These are phyloP conservation scores for Drosophila rhopaloa DNA, from an alignment of 1,140 invertebrate species.

Conservation along the genomic window DNA sequence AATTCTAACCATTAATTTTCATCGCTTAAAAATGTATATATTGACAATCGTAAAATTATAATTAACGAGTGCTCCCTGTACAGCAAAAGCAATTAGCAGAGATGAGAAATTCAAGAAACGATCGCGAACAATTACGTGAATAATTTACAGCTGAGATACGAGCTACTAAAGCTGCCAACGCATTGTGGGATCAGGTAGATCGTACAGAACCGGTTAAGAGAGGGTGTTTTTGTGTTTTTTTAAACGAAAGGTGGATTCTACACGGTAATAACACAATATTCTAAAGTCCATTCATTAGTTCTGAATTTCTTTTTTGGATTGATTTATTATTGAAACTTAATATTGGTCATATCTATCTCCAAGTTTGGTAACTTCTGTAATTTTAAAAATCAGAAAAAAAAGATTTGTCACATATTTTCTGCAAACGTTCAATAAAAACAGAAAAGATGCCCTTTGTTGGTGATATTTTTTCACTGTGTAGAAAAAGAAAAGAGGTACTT, in stretches of 20 bases:
- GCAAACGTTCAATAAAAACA: too few relatives aligned
- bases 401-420: too few relatives aligned
- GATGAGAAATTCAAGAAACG: conserved; percentile 65
- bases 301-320: too few relatives aligned
- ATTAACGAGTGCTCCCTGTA: conserved; percentile 23
- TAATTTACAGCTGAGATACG: conserved; percentile 71
- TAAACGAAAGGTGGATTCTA: conserved; percentile 7
- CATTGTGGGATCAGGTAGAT: conserved; percentile 48
- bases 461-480: conserved; percentile 3
- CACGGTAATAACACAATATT: conserved; percentile 6
- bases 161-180: conserved; percentile 60
- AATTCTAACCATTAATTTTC: too few relatives aligned
- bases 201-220: conserved; percentile 55
- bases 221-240: conserved; percentile 21
- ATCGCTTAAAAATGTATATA: background rate
- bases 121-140: conserved; percentile 73
- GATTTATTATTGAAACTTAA: too few relatives aligned
- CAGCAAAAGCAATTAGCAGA: conserved; percentile 58
- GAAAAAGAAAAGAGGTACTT: conserved; percentile 47
- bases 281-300: too few relatives aligned
- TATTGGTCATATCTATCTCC: too few relatives aligned
- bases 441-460: too few relatives aligned
- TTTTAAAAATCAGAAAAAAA: too few relatives aligned
- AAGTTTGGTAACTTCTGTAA: too few relatives aligned
- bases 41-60: background rate